Evolutionary conservation across 2,888 invertebrate genomes (phyloP), one percentile per base, ranked within the genome.

Genomic region (Drosophila planitibia): DNA sequence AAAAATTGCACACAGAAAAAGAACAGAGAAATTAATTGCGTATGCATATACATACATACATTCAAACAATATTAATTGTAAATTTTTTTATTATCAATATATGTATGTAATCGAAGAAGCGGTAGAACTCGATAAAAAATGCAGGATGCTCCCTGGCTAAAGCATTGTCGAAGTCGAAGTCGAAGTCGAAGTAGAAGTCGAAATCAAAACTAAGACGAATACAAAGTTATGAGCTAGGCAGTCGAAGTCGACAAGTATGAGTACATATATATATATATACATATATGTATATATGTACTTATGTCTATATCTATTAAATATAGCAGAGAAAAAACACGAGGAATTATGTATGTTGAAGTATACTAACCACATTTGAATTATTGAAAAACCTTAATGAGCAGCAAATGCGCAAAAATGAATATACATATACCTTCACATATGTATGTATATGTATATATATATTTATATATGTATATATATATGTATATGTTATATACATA

Each of bases 331-430:
- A 52, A 52, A 66, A 54, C 54, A 67, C 44, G 68, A 66, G 57
- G 41, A 72, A 76, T 70, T 74, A 70, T 75, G 74, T 74, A 70
- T 80, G 85, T 77, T 87, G 35, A 70, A 64, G 74, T 83, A 74
- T 73, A 60, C 69, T 79, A 74, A 74, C 28, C 81, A 61, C 59
- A 79, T 71, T 82, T 70, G 44, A 79, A 79, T 69, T 76, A 71
- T 78, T 74, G 10, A 58, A 62, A 63, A 64, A 63, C 52, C 25
- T 41, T 63, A 59, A 69, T 69, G 61, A 68, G 52, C 69, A 59
- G 53, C 39, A 69, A 59, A 68, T 37, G 59, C 71, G 37, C 65
- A 67, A 70, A 74, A 60, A 70, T 76, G 66, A 79, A 87, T 73
- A 84, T 67, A 76, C 76, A 79, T 82, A 85, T 54, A 61, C 28